Evolutionary conservation across 2,797 vertebrate species (phyloP).

Genomic region (Molothrus aeneus): DNA sequence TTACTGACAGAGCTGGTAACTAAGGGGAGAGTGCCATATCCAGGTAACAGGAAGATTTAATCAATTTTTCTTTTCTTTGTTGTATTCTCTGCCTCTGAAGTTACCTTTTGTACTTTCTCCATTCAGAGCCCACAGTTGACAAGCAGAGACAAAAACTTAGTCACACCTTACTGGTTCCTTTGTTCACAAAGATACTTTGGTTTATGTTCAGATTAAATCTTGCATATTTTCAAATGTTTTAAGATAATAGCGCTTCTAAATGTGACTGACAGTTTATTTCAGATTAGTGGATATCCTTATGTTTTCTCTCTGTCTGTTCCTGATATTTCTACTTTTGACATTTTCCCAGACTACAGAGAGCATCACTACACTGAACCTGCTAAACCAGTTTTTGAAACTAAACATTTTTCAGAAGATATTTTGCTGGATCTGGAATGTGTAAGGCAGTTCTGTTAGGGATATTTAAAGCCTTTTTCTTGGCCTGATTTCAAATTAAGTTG

Average conservation of each 20-base stretch:
- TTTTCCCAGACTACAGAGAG: background rate
- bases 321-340: background rate
- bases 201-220: background rate
- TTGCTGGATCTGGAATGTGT: background rate
- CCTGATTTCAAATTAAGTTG: background rate
- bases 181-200: background rate
- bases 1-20: constrained; percentile 93
- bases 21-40: constrained; percentile 95
- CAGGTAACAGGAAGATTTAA: constrained; percentile 78
- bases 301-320: background rate
- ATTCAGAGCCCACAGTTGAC: background rate
- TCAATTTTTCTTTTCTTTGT: background rate
- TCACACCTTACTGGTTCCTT: background rate
- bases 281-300: background rate
- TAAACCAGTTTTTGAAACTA: background rate
- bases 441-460: background rate
- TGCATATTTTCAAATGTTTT: background rate
- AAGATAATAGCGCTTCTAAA: background rate
- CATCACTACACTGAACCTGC: background rate
- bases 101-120: background rate
- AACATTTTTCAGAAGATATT: background rate
- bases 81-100: background rate
- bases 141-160: background rate
- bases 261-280: background rate
- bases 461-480: background rate